Percentiles rank a stretch among this genome's conserved stretches.
These are phyloP conservation scores for Channallabes apus DNA, from an alignment of 2,797 vertebrate genomes.

Conservation along the genomic window DNA sequence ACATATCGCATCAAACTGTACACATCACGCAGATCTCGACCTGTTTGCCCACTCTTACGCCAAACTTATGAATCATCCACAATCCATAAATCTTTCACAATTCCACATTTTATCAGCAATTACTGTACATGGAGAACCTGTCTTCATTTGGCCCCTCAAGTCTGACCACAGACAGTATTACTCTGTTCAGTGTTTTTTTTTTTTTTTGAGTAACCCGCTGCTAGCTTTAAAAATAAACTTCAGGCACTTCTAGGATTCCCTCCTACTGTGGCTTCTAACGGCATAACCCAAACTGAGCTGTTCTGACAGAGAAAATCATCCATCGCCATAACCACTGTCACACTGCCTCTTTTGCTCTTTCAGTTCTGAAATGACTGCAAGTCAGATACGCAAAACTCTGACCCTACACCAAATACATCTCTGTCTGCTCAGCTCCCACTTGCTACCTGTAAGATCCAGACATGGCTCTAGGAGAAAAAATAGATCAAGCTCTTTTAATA, in stretches of 20 bases:
- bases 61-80: conserved; percentile 8
- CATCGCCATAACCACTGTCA: conserved; percentile 41
- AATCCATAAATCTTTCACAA: neutral
- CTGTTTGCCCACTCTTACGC: neutral
- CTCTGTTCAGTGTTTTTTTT: conserved; percentile 6
- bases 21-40: neutral
- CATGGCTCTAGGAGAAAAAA: conserved; percentile 22
- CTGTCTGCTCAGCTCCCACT: conserved; percentile 13
- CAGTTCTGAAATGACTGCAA: conserved; percentile 31
- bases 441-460: conserved; percentile 27
- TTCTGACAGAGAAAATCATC: conserved; percentile 43
- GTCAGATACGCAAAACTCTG: conserved; percentile 24
- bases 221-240: conserved; percentile 39
- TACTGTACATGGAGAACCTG: neutral
- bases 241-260: conserved; percentile 36
- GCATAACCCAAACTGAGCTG: conserved; percentile 41
- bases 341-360: conserved; percentile 13
- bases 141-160: conserved; percentile 17
- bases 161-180: conserved; percentile 28
- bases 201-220: conserved; percentile 5
- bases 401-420: conserved; percentile 27
- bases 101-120: neutral
- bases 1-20: conserved; percentile 22
- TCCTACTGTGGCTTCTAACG: conserved; percentile 29
- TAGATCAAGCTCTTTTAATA: conserved; percentile 57